Evolutionary conservation across 2,888 invertebrate species (phyloP), one percentile per base, ranked within the genome.

Genomic region (Ceramica pisi): DNA sequence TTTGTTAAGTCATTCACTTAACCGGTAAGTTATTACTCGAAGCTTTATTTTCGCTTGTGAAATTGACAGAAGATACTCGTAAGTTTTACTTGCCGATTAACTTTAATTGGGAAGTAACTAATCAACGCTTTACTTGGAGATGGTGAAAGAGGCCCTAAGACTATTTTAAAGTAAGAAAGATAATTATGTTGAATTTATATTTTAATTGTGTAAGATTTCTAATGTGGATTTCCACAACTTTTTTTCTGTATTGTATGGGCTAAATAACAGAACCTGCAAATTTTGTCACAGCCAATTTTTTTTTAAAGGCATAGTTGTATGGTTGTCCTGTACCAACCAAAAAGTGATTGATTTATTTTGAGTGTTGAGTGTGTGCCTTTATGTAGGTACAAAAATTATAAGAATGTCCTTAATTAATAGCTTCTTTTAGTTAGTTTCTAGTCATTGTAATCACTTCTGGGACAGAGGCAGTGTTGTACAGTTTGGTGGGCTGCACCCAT

Each of bases 341-440:
- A 16, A 46, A n/a, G 2, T 53, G 53, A 31, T 19, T 21, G 35
- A 23, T 61, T 51, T 44, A 41, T 51, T 72, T 50, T 44, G 7
- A 8, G 38, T 55, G 8, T 48, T 21, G 46, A 38, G 38, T 26
- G 14, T 12, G 31, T 64, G 14, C 41, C 14, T 14, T 41, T 41
- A 14, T 14, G 41, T 41, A 14, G 53, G 6, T 16, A 51, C 14
- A 23, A 51, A 23, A 51, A 23, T 51, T 14, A 51, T 51, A 23
- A 21, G 14, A 51, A 23, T 35, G n/a, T 14, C 14, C 16, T 38
- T 60, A 14, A 19, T 19, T 48, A n/a, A 62, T 31, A 35, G 72
- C 31, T 51, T 61, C n/a, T 72, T 71, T 71, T 41, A 23, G 48
- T 70, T 67, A 46, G 23, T 41, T 72, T 61, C 73, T 76, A 72